phyloP scores from a whole-genome alignment of 2,797 vertebrate genomes.

The Tarsius wallacei region DNA sequence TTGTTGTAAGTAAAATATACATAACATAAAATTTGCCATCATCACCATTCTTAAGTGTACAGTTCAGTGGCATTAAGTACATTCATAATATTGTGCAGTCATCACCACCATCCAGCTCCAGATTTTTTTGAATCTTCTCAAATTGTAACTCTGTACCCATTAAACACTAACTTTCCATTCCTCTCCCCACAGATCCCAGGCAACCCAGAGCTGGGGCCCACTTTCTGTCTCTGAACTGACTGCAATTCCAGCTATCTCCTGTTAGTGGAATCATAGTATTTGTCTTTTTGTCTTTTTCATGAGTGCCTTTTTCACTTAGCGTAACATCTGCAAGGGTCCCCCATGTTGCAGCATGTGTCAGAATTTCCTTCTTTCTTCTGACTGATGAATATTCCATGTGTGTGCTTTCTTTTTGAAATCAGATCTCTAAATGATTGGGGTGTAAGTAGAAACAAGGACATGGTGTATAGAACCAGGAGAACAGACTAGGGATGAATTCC shows the following conservation, averaged over 20 bases:
- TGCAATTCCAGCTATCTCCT: fast-evolving
- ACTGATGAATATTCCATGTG: neutral
- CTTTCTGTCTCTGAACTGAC: neutral
- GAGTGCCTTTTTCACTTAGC: neutral
- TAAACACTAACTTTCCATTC: fast-evolving
- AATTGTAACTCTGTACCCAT: neutral
- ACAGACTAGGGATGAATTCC: neutral
- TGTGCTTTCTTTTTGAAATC: neutral
- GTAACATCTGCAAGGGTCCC: fast-evolving
- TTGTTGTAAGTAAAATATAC: neutral
- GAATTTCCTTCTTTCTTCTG: neutral
- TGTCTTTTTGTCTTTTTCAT: neutral
- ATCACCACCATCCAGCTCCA: neutral
- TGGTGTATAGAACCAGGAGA: neutral
- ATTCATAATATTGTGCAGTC: fast-evolving
- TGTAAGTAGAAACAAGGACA: fast-evolving
- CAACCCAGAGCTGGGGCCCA: neutral
- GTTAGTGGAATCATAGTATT: neutral
- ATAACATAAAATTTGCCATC: neutral
- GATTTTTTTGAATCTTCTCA: neutral
- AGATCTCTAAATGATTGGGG: fast-evolving
- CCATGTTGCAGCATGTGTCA: fast-evolving
- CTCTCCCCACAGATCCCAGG: neutral
- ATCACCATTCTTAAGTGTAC: neutral
- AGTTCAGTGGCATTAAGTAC: neutral